Evolutionary conservation across 2,113 vertebrate species (phyloP).

Genomic region (Trichomycterus rosablanca): DNA sequence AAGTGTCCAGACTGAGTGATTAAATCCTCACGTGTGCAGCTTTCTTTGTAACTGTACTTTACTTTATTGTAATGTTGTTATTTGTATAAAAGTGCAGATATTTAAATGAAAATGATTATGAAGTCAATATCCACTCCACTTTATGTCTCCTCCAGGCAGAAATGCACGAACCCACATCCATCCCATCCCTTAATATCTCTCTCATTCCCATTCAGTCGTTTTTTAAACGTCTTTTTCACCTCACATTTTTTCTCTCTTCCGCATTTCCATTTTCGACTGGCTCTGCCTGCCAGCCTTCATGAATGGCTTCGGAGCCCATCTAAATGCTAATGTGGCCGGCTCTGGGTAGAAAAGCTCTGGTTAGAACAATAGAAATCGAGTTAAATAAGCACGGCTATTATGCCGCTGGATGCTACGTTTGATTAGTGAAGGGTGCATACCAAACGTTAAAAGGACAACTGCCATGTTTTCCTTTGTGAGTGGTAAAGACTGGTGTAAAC

Average conservation of each 20-base stretch:
- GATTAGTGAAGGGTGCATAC: background rate
- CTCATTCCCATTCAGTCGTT: background rate
- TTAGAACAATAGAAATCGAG: conserved; percentile 24
- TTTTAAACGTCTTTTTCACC: conserved; percentile 11
- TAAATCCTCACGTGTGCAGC: too few relatives aligned
- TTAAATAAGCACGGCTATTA: conserved; percentile 26
- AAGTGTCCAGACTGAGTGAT: too few relatives aligned
- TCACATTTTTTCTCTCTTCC: background rate
- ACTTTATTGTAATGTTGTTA: too few relatives aligned
- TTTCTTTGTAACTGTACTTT: too few relatives aligned
- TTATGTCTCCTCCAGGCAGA: too few relatives aligned
- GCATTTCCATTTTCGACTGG: conserved; percentile 11
- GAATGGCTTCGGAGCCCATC: conserved; percentile 36
- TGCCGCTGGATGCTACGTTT: conserved; percentile 8
- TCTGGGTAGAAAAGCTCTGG: conserved; percentile 6
- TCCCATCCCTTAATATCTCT: conserved; percentile 6
- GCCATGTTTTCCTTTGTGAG: too few relatives aligned
- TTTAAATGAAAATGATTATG: too few relatives aligned
- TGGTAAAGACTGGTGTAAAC: too few relatives aligned
- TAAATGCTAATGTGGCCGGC: conserved; percentile 45
- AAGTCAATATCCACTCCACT: too few relatives aligned
- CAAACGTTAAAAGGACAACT: background rate
- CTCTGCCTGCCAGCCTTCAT: conserved; percentile 1
- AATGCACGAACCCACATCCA: too few relatives aligned
- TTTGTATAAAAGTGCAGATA: too few relatives aligned